Evolutionary conservation across 2,888 invertebrate species (phyloP), one percentile per base, ranked within the genome.

Genomic region (Tetragonisca angustula): DNA sequence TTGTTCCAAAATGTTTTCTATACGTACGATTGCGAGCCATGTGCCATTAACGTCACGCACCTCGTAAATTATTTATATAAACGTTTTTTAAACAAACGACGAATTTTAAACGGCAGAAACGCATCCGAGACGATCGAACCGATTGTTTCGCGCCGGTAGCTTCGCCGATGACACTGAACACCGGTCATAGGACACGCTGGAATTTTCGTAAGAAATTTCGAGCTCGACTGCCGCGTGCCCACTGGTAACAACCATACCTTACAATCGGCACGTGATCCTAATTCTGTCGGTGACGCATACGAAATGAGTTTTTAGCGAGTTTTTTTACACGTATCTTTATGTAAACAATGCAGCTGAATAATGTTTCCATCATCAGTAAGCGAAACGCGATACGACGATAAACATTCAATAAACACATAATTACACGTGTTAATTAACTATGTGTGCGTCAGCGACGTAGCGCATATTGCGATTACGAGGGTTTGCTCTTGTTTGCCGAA

Each of bases 181-280:
- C 65, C 50, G 19, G 71, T 50, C n/a, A 54, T 49, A 64, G 19
- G 50, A 71, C 27, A 52, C 54, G 50, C n/a, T 54, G 73, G 77
- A 72, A 65, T 72, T 67, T 78, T 78, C 67, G 50, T 49, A 62
- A 61, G 64, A 72, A 78, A 36, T 59, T 67, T 59, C 24, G 36
- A 21, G 27, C n/a, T 4, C 24, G 36, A 68, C 27, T 36, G 62
- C n/a, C 19, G 5, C 21, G 24, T 62, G 19, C 17, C 24, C 27
- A 43, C 64, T 2, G 50, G 19, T 69, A n/a, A 19, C 49, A 70
- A 54, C 19, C n/a, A 67, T 49, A 75, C 56, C 69, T 50, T 49
- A 36, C 19, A 77, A 65, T 56, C 24, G 21, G 27, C 43, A 19
- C 56, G 54, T 56, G 71, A 72, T 56, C 56, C n/a, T 27, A 43